Base-by-base conservation (phyloP, 2,888 invertebrate species). In the Nudaria mundana region DNA sequence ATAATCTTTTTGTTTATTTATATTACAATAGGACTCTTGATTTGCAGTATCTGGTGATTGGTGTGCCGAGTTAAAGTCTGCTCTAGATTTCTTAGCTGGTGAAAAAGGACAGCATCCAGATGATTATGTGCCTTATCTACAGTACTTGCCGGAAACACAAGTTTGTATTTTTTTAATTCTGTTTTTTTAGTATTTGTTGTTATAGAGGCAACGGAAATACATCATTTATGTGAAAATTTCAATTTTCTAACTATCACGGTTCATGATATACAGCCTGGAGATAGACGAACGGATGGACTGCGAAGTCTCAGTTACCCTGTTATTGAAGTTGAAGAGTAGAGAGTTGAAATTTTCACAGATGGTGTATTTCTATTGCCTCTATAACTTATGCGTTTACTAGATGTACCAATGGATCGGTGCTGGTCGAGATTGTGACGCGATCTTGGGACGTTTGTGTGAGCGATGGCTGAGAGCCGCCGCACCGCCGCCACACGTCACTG, bases 321-420 rank as follows among this genome's bases (percentile, higher is more conserved):
- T n/a, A n/a, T n/a, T n/a, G n/a, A n/a, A n/a, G n/a, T n/a, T n/a
- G n/a, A n/a, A n/a, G n/a, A n/a, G n/a, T n/a, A n/a, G n/a, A n/a
- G n/a, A n/a, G n/a, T n/a, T n/a, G n/a, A n/a, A n/a, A n/a, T n/a
- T n/a, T n/a, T n/a, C n/a, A n/a, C n/a, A n/a, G n/a, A n/a, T n/a
- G n/a, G n/a, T n/a, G n/a, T n/a, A n/a, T n/a, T n/a, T n/a, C n/a
- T n/a, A n/a, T n/a, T n/a, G n/a, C n/a, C n/a, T n/a, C n/a, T n/a
- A n/a, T n/a, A n/a, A n/a, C n/a, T n/a, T n/a, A n/a, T n/a, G n/a
- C n/a, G n/a, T 32, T 39, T 12, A 30, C 3, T 69, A 91, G 70
- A 89, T 92, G 63, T 96, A 95, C 77, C 94, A 95, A 66, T 98
- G 98, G 98, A 98, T 98, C 45, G 98, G 98, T 1, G 96, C 96